Conservation (phyloP, 2,888 invertebrate genomes). For the Schizotus pectinicornis region DNA sequence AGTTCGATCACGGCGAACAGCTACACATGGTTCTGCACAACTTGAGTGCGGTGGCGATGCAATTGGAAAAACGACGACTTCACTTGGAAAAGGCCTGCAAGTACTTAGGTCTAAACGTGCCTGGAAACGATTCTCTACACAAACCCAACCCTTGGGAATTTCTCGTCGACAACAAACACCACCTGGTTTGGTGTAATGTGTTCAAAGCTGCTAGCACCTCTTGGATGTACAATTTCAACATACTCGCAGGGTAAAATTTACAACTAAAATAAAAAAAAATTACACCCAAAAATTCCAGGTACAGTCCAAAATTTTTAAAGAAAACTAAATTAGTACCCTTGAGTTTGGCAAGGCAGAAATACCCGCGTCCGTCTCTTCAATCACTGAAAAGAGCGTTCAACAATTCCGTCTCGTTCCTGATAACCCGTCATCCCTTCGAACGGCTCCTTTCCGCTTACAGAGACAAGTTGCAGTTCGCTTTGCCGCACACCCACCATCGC, state of each 20-base stretch:
- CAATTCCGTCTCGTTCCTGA: constrained; percentile 76
- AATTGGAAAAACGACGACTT: constrained; percentile 66
- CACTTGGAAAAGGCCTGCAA: constrained; percentile 67
- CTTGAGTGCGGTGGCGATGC: constrained; percentile 65
- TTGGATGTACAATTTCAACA: constrained; percentile 91
- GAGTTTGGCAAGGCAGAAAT: constrained; percentile 78
- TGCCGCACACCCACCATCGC: constrained; percentile 82
- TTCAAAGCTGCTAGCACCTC: constrained; percentile 88
- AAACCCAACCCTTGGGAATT: constrained; percentile 87
- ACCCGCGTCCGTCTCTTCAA: constrained; percentile 76
- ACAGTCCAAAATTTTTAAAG: constrained; percentile 76
- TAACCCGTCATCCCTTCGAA: constrained; percentile 83
- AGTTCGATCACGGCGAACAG: constrained; percentile 27
- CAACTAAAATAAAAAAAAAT: background rate
- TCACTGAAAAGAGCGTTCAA: constrained; percentile 76
- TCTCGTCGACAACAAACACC: constrained; percentile 79
- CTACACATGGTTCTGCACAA: constrained; percentile 51
- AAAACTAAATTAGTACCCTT: constrained; percentile 80
- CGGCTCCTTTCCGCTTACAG: constrained; percentile 81
- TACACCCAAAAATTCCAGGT: constrained; percentile 55
- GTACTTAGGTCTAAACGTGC: constrained; percentile 65
- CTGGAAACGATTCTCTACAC: constrained; percentile 65
- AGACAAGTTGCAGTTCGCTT: constrained; percentile 83
- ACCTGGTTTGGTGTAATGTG: constrained; percentile 84
- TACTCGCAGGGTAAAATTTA: constrained; percentile 71